These are phyloP conservation scores for Myoxocephalus aenaeus DNA, from an alignment of 2,797 vertebrate genomes.

Conservation along the genomic window DNA sequence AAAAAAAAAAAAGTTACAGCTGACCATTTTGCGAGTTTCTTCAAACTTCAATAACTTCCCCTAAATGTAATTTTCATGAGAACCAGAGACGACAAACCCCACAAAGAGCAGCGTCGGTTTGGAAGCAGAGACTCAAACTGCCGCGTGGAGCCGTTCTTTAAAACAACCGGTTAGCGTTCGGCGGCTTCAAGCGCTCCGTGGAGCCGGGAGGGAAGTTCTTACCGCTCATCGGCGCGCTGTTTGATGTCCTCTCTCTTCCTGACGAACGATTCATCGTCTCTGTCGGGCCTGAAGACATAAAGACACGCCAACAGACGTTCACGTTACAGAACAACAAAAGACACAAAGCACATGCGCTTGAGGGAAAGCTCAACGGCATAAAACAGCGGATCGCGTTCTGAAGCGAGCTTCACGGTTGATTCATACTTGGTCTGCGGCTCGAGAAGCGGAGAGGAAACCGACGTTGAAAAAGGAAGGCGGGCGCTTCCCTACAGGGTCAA, in stretches of 20 bases:
- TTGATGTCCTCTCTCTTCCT: slow-evolving; percentile 79
- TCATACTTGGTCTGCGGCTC: neutral
- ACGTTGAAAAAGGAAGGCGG: neutral
- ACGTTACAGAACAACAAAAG: slow-evolving; percentile 17
- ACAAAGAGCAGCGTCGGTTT: neutral
- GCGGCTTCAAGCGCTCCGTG: neutral
- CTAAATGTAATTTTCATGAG: neutral
- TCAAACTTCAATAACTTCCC: too few relatives aligned
- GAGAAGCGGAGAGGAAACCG: slow-evolving; percentile 5
- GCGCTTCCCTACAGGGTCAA: neutral
- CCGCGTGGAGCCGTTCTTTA: neutral
- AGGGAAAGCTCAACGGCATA: neutral
- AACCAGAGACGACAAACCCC: neutral
- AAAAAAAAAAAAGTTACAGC: neutral
- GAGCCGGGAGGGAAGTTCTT: slow-evolving; percentile 39
- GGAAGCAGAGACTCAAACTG: neutral
- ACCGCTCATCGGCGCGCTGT: slow-evolving; percentile 81
- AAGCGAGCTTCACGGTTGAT: slow-evolving; percentile 1
- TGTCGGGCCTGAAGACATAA: slow-evolving; percentile 66
- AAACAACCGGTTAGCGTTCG: neutral
- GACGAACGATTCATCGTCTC: slow-evolving; percentile 78
- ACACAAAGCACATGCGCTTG: slow-evolving; percentile 14
- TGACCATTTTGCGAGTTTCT: too few relatives aligned
- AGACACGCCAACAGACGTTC: slow-evolving; percentile 29
- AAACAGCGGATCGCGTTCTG: neutral